Evolutionary conservation across 1,140 invertebrate genomes (phyloP), one percentile per base, ranked within the genome.

Genomic region (Drosophila sturtevanti): DNA sequence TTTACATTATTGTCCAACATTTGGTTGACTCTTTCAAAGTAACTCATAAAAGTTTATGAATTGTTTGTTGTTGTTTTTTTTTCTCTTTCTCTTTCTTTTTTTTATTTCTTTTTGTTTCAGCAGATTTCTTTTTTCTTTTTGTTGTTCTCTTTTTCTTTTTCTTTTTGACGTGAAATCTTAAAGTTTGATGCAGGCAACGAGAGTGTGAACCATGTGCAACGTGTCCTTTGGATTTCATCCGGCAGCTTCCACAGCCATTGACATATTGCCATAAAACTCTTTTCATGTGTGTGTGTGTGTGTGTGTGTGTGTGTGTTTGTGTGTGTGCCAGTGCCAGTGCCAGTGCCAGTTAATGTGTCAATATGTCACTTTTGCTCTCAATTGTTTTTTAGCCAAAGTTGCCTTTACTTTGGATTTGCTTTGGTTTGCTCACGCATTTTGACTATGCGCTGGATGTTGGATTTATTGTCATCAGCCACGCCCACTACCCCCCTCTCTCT

Each of bases 361-460:
- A 77, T 77, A 68, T 74, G 75, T 74, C 71, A 70, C 67, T 78
- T 67, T 71, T 68, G 61, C 67, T 74, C 75, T 75, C 72, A 75
- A 78, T 78, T 74, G 75, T 74, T 77, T 21, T 37, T 41, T 68
- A 34, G 63, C 41, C 35, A 38, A 16, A 44, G 38, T 48, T 48
- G 35, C 65, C 22, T 61, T 54, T 60, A 48, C 22, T 52, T 59
- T 37, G 44, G 27, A 31, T 31, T 31, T 11, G 41, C 16, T 21
- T 10, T 6, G 41, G 16, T 48, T 21, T 16, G 4, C 41, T 21
- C 27, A 48, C 41, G 41, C 41, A 48, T 48, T 48, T 48, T 48
- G 41, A 48, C 41, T 48, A 48, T 48, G 41, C 16, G n/a, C 16
- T 48, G 41, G 18, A 48, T 31, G 41, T 48, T 48, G 41, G 27